Conservation (phyloP, 2,113 vertebrate species). For the Coregonus clupeaformis region DNA sequence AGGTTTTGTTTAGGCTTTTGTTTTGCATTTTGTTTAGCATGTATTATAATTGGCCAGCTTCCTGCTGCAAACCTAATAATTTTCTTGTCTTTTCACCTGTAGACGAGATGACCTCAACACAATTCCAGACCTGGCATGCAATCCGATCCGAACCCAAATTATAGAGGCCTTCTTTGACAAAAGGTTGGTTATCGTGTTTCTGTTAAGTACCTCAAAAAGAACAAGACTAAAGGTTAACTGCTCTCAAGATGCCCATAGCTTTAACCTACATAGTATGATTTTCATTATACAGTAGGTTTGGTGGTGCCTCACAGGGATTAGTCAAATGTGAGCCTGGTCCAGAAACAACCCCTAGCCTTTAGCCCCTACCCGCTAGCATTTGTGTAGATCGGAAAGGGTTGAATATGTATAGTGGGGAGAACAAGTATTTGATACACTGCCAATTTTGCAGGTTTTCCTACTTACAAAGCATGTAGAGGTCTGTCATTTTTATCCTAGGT, state of each 20-base stretch:
- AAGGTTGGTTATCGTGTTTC: constrained; percentile 70
- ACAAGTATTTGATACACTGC: too few relatives aligned
- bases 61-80: too few relatives aligned
- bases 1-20: constrained; percentile 14
- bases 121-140: constrained; percentile 85
- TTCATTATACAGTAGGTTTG: background rate
- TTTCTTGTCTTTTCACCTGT: constrained; percentile 29
- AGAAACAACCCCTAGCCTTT: too few relatives aligned
- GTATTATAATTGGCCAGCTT: background rate
- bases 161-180: constrained; percentile 91
- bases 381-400: too few relatives aligned
- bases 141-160: constrained; percentile 89
- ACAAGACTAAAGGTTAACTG: too few relatives aligned
- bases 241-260: background rate
- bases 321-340: too few relatives aligned
- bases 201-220: too few relatives aligned
- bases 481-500: too few relatives aligned
- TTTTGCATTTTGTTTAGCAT: background rate
- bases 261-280: background rate
- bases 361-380: too few relatives aligned
- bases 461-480: too few relatives aligned
- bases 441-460: too few relatives aligned
- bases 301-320: background rate
- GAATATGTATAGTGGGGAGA: too few relatives aligned
- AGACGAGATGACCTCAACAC: constrained; percentile 87